phyloP scores from a whole-genome alignment of 2,113 vertebrate genomes.

The Elachura formosa region DNA sequence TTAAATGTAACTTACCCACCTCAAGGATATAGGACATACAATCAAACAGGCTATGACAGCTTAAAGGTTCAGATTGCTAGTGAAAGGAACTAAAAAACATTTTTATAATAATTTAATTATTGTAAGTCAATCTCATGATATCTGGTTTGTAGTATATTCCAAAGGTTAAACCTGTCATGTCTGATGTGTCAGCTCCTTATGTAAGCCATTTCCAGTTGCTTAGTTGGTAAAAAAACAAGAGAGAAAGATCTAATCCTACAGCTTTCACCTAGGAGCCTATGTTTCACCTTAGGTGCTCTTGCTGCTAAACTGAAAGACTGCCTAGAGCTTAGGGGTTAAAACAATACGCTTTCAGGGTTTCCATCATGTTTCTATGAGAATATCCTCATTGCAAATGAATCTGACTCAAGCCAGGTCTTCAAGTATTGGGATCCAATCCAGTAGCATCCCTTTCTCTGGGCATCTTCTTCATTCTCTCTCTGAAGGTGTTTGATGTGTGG shows the following conservation, averaged over 20 bases:
- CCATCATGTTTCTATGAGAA: neutral
- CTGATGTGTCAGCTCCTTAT: neutral
- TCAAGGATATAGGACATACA: neutral
- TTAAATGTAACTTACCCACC: neutral
- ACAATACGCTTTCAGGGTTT: neutral
- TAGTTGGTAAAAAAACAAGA: neutral
- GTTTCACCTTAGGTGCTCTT: neutral
- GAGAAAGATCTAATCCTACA: neutral
- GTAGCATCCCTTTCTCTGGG: neutral
- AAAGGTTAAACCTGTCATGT: neutral
- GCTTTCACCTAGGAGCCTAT: neutral
- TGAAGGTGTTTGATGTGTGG: neutral
- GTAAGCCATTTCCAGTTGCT: conserved; percentile 1
- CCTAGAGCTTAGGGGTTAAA: neutral
- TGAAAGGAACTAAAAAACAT: neutral
- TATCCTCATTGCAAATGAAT: neutral
- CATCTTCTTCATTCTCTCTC: neutral
- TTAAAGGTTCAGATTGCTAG: neutral
- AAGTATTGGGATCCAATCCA: neutral
- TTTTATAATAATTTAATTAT: neutral
- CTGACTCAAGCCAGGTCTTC: neutral
- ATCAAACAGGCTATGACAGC: neutral
- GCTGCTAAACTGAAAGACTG: neutral
- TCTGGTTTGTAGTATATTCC: neutral
- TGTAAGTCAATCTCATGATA: neutral